Evolutionary conservation across 1,140 invertebrate genomes (phyloP).

Genomic region (Rhynchophorus ferrugineus): DNA sequence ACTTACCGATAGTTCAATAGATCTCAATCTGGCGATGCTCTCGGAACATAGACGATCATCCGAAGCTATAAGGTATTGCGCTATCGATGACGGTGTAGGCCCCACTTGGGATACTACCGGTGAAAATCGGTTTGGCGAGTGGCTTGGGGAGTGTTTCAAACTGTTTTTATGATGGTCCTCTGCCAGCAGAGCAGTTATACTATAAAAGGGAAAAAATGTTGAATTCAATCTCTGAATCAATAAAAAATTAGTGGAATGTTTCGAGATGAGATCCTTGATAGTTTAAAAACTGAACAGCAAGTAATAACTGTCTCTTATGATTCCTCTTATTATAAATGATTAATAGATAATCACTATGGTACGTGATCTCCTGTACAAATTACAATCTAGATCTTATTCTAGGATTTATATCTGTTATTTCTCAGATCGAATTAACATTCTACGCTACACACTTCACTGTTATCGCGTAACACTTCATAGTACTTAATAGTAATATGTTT

Average conservation of each 20-base stretch:
- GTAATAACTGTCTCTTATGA: not conserved
- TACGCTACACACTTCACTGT: no score
- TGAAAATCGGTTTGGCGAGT: conserved; percentile 39
- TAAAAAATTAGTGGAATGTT: no score
- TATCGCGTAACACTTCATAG: no score
- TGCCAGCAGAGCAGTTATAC: conserved; percentile 67
- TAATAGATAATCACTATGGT: no score
- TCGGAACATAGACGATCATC: conserved; percentile 39
- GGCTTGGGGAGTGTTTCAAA: conserved; percentile 31
- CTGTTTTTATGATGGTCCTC: conserved; percentile 32
- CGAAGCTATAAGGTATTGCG: conserved; percentile 24
- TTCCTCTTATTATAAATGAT: not conserved
- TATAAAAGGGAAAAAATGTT: conserved; percentile 45
- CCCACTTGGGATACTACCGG: conserved; percentile 19
- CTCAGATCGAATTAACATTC: no score
- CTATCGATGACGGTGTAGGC: conserved; percentile 8
- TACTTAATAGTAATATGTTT: no score
- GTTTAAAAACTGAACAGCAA: no score
- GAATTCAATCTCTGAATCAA: not conserved
- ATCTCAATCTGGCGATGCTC: conserved; percentile 37
- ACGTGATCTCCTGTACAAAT: no score
- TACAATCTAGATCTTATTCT: no score
- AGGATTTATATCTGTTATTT: no score
- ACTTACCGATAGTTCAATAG: conserved; percentile 40
- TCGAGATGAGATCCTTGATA: no score